phyloP scores from a whole-genome alignment of 2,888 invertebrate genomes.

The Octonoba sinensis region DNA sequence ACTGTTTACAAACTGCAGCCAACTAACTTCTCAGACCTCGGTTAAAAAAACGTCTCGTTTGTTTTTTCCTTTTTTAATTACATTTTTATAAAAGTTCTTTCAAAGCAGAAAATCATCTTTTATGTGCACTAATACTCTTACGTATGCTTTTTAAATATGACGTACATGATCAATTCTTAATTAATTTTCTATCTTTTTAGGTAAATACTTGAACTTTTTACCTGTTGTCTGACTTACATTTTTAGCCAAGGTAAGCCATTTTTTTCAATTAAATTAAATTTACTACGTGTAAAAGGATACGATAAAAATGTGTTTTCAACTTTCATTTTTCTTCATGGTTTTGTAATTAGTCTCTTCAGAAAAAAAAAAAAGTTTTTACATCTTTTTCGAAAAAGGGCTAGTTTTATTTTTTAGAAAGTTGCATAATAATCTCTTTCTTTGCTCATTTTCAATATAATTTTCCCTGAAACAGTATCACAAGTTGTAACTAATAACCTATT shows the following conservation, averaged over 20 bases:
- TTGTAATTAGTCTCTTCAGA: slow-evolving; percentile 11
- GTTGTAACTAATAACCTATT: slow-evolving; percentile 1
- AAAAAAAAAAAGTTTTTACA: neutral
- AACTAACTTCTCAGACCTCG: no score
- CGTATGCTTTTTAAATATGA: no score
- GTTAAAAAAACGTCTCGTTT: no score
- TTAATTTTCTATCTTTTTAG: neutral
- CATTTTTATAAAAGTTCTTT: no score
- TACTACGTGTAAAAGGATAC: neutral
- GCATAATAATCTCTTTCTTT: neutral
- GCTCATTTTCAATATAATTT: neutral
- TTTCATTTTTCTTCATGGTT: neutral
- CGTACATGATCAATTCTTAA: no score
- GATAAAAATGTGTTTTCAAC: slow-evolving; percentile 6
- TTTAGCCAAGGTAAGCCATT: neutral
- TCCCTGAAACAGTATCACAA: neutral
- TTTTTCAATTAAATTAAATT: neutral
- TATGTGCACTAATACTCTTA: no score
- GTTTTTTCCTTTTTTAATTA: no score
- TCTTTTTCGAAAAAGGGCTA: neutral
- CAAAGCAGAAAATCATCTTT: no score
- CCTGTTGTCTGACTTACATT: neutral
- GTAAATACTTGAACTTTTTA: neutral
- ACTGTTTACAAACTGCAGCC: no score
- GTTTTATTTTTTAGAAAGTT: neutral